Evolutionary conservation across 2,888 invertebrate genomes (phyloP).

Genomic region (Campoletis raptor): DNA sequence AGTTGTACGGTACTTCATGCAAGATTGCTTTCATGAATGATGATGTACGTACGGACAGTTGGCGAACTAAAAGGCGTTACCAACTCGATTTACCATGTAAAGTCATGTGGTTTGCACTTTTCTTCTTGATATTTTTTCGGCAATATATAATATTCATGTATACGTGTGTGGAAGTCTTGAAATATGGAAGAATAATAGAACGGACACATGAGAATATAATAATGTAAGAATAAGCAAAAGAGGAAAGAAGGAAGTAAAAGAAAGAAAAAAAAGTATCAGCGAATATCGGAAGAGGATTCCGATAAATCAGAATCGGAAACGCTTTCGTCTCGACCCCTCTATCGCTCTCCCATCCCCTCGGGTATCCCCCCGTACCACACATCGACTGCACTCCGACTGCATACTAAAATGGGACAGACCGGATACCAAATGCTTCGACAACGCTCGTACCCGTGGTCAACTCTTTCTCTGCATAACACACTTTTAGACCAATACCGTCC

Average conservation of each 20-base stretch:
- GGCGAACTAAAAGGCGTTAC: conserved; percentile 7
- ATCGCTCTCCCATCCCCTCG: conserved; percentile 54
- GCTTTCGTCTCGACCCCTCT: conserved; percentile 74
- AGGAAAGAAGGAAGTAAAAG: neutral
- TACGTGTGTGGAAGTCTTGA: neutral
- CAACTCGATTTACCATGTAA: neutral
- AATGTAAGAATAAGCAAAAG: neutral
- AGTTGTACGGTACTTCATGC: conserved; percentile 50
- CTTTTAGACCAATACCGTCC: conserved; percentile 50
- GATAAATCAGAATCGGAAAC: conserved; percentile 84
- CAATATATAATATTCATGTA: neutral
- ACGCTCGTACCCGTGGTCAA: conserved; percentile 75
- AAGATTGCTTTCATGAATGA: conserved; percentile 40
- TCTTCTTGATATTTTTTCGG: neutral
- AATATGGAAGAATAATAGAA: neutral
- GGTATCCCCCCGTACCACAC: conserved; percentile 77
- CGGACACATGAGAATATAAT: neutral
- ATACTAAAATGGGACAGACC: conserved; percentile 82
- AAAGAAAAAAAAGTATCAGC: conserved; percentile 64
- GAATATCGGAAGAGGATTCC: conserved; percentile 83
- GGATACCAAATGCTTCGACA: conserved; percentile 81
- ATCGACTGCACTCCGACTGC: conserved; percentile 79
- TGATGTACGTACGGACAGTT: conserved; percentile 21
- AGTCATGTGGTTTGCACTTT: neutral
- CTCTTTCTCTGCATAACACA: conserved; percentile 68